A percentile compares a stretch with the other conserved stretches of the same genome.
These are phyloP conservation scores for Noctua janthina DNA, from an alignment of 2,888 invertebrate genomes.

Conservation along the genomic window DNA sequence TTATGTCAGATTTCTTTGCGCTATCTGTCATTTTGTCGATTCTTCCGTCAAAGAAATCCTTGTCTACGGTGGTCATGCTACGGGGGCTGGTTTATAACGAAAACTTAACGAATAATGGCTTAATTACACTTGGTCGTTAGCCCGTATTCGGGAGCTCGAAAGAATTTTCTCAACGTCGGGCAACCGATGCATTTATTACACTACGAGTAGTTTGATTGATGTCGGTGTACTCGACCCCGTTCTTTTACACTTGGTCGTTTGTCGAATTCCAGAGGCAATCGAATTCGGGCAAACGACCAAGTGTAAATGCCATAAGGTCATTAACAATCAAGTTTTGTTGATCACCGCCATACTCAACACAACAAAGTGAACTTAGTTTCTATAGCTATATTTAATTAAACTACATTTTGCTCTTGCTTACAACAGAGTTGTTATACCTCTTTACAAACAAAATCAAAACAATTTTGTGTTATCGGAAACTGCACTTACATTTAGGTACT, in stretches of 20 bases:
- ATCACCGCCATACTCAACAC: not conserved
- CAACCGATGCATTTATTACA: no score
- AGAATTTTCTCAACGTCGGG: no score
- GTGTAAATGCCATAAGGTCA: not conserved
- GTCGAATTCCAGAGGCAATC: not conserved
- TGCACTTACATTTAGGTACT: constrained; percentile 26
- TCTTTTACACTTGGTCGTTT: no score
- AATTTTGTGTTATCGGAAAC: constrained; percentile 1
- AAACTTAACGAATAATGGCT: no score
- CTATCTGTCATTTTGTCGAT: no score
- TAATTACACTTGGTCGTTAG: not conserved
- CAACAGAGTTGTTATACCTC: not conserved
- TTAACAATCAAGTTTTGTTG: not conserved
- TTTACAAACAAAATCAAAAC: not conserved
- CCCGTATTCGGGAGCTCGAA: not conserved
- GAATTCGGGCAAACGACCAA: not conserved
- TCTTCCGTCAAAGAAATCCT: no score
- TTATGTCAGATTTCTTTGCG: no score
- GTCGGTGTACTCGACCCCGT: no score
- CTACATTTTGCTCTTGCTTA: not conserved
- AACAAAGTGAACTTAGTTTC: not conserved
- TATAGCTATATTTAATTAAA: not conserved
- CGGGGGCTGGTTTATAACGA: no score
- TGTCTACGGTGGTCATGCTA: no score
- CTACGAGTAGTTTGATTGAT: no score